phyloP scores from a whole-genome alignment of 2,888 invertebrate species.

The Cancer borealis region DNA sequence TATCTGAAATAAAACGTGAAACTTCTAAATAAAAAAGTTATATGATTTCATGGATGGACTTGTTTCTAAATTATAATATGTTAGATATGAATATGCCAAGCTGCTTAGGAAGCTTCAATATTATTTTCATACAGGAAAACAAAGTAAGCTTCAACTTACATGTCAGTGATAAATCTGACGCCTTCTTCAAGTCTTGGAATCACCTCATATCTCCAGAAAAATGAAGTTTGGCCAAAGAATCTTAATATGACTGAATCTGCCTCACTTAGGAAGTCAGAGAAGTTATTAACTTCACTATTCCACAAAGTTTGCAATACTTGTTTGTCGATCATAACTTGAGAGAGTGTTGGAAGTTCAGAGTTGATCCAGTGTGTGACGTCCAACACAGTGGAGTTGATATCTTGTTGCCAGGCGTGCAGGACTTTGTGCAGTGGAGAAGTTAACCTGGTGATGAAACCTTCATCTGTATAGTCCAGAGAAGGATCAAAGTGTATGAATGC shows the following conservation, averaged over 20 bases:
- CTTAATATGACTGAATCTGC: neutral
- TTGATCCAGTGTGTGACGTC: conserved; percentile 45
- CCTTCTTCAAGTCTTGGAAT: neutral
- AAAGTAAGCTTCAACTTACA: neutral
- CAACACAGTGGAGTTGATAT: neutral
- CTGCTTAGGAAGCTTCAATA: neutral
- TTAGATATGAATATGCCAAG: neutral
- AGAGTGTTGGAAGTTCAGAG: conserved; percentile 7
- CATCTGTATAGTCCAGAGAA: conserved; percentile 47
- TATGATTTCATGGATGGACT: neutral
- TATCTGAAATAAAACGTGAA: neutral
- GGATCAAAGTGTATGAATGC: conserved; percentile 59
- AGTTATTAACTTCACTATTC: conserved; percentile 11
- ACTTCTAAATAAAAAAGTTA: neutral
- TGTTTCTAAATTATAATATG: neutral
- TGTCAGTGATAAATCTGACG: too few species aligned
- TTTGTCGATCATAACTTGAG: conserved; percentile 38
- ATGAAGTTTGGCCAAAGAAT: neutral
- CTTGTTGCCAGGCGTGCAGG: conserved; percentile 25
- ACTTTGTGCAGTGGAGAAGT: conserved; percentile 62
- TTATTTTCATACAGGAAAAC: neutral
- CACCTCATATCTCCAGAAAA: neutral
- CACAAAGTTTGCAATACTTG: conserved; percentile 39
- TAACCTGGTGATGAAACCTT: conserved; percentile 8
- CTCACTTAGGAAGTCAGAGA: neutral